Evolutionary conservation across 2,888 invertebrate genomes (phyloP), one percentile per base, ranked within the genome.

Genomic region (Scrobipalpa costella): DNA sequence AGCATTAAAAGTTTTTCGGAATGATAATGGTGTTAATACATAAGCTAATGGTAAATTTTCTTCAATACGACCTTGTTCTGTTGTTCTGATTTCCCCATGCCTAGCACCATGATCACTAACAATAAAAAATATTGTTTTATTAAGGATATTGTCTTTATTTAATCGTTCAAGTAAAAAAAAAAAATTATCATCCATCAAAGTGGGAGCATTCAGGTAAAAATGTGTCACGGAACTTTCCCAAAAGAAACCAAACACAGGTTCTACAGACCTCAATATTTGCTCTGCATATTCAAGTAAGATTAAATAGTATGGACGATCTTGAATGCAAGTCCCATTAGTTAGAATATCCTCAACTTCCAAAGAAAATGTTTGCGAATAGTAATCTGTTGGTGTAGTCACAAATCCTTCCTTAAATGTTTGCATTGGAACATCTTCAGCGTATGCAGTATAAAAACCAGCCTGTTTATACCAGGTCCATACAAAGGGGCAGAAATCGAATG

Each of bases 401-500:
- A 97, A 97, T 0, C 57, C 58, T n/a, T 36, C 19, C 13, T 57
- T 64, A 21, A 64, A 64, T 19, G 55, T 64, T 21, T 40, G 57
- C n/a, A 27, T 27, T 27, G 27, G 27, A 2, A 5, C 5, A 75
- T 98, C 97, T 86, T 98, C 97, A 0, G 93, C 95, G 69, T 94
- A 95, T 0, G 94, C 91, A 0, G 97, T 97, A 36, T 92, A 88
- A 75, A 94, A 97, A 0, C 95, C 95, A 0, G 87, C 83, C 0
- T 90, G 79, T 61, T 94, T 93, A 79, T 91, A 97, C 63, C 94
- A 91, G 64, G 95, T 94, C 97, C 97, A 97, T 36, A 97, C 85
- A 67, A 96, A 95, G 0, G 94, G 93, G 73, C 96, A 97, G 0
- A 92, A 84, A 78, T 97, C 97, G 77, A 95, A 96, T 19, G 91